Evolutionary conservation across 1,140 invertebrate genomes (phyloP).

Genomic region (Hyposmocoma kahamanoa): DNA sequence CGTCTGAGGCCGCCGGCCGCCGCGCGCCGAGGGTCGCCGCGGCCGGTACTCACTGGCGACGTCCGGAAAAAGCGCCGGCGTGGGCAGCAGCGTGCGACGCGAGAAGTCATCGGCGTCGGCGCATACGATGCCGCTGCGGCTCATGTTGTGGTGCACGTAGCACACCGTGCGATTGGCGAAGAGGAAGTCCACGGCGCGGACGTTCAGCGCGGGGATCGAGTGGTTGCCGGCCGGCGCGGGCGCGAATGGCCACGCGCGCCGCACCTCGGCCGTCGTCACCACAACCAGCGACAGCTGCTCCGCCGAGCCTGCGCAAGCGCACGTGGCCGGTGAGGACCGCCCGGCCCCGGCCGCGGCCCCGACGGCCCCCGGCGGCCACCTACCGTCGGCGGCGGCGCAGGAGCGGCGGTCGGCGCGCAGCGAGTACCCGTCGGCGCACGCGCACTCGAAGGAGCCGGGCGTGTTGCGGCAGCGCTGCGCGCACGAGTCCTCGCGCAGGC

Average conservation of each 20-base stretch:
- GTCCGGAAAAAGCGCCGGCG: conserved; percentile 74
- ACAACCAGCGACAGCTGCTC: conserved; percentile 38
- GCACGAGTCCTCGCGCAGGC: conserved; percentile 81
- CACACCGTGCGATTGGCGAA: conserved; percentile 75
- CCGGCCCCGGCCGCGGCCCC: conserved; percentile 77
- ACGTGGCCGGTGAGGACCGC: conserved; percentile 42
- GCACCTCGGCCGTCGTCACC: conserved; percentile 35
- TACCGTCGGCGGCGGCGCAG: conserved; percentile 82
- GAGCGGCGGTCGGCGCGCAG: conserved; percentile 65
- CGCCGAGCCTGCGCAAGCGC: conserved; percentile 23
- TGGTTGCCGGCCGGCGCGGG: conserved; percentile 12
- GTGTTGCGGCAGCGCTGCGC: conserved; percentile 86
- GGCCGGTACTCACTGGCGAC: conserved; percentile 67
- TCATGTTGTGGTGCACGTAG: conserved; percentile 78
- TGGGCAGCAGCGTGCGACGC: conserved; percentile 73
- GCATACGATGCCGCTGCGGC: conserved; percentile 74
- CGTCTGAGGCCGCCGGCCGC: too few species aligned
- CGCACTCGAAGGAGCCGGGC: conserved; percentile 81
- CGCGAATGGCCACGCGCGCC: conserved; percentile 26
- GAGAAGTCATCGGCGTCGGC: conserved; percentile 76
- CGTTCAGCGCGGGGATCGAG: conserved; percentile 38
- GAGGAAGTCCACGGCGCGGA: conserved; percentile 41
- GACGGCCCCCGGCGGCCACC: conserved; percentile 16
- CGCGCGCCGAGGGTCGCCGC: not conserved
- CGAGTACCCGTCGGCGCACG: conserved; percentile 84